These are phyloP conservation scores for Cygnus olor DNA, from an alignment of 2,797 vertebrate genomes.

Conservation along the genomic window DNA sequence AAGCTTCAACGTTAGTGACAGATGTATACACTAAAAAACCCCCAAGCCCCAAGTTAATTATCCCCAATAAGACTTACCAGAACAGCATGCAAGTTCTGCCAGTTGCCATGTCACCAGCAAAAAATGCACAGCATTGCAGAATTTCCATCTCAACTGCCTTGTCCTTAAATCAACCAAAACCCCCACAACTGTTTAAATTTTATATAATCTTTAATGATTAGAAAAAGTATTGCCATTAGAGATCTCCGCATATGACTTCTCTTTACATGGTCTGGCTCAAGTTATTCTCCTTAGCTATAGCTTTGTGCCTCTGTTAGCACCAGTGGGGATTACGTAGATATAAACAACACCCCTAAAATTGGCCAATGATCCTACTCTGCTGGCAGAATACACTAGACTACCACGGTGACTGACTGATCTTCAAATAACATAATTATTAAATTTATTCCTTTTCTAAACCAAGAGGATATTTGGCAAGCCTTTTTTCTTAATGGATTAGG, in stretches of 20 bases:
- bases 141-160: neutral
- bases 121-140: neutral
- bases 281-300: neutral
- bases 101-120: neutral
- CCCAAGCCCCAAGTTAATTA: neutral
- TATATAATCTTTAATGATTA: neutral
- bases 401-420: neutral
- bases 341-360: conserved; percentile 3
- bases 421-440: conserved; percentile 28
- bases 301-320: neutral
- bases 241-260: neutral
- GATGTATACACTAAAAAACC: neutral
- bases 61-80: neutral
- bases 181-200: neutral
- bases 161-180: neutral
- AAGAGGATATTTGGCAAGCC: conserved; percentile 23
- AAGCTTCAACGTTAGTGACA: neutral
- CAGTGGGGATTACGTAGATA: neutral
- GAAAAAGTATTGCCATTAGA: neutral
- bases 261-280: neutral
- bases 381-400: neutral
- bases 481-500: conserved; percentile 22
- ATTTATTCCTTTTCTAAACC: conserved; percentile 21
- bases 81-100: neutral
- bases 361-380: neutral